phyloP scores from a whole-genome alignment of 2,113 vertebrate genomes.

The Embiotoca jacksoni region DNA sequence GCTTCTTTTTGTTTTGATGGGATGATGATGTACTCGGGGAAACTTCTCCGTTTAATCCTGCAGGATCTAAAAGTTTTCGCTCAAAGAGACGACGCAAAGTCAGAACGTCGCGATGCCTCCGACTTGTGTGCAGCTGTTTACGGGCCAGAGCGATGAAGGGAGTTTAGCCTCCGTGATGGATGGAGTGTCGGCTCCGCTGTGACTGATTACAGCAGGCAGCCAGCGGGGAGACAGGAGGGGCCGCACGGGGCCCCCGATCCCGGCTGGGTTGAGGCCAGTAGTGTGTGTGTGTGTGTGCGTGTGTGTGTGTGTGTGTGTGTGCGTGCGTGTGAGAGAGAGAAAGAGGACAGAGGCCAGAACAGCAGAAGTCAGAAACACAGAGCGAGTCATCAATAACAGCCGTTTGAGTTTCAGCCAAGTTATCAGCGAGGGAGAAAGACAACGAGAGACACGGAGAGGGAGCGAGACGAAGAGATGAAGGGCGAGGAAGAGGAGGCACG shows the following conservation, averaged over 20 bases:
- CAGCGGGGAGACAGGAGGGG: conserved; percentile 57
- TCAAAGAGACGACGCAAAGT: conserved; percentile 59
- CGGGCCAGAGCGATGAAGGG: conserved; percentile 63
- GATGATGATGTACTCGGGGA: no score
- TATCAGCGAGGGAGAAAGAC: background rate
- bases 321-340: background rate
- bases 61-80: conserved; percentile 47
- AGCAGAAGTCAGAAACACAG: conserved; percentile 63
- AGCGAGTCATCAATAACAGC: conserved; percentile 73
- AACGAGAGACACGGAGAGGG: background rate
- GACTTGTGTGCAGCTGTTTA: conserved; percentile 61
- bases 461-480: background rate
- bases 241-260: conserved; percentile 41
- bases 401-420: conserved; percentile 51
- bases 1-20: background rate
- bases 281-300: conserved; percentile 6
- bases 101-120: conserved; percentile 46
- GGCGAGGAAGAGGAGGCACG: background rate
- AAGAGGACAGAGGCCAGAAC: conserved; percentile 49
- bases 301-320: conserved; percentile 20
- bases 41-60: background rate
- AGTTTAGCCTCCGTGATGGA: conserved; percentile 73
- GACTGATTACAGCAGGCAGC: conserved; percentile 76
- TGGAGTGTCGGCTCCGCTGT: conserved; percentile 64
- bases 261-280: conserved; percentile 45